Evolutionary conservation across 1,140 invertebrate genomes (phyloP), one percentile per base, ranked within the genome.

Genomic region (Galleria mellonella): DNA sequence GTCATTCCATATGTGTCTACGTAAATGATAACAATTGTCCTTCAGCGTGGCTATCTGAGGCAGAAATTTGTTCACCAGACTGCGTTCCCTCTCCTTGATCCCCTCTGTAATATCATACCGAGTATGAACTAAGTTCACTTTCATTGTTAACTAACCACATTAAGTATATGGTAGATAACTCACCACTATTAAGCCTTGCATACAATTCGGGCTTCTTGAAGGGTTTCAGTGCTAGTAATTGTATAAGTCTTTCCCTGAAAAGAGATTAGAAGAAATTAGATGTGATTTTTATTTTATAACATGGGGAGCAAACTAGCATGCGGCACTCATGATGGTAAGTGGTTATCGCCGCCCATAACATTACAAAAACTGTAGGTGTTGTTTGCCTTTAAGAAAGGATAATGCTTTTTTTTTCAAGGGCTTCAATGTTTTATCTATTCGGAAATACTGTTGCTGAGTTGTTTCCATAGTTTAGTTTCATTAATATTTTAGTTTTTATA

Each of bases 161-260:
- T 23, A 35, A 32, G 17, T 2, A n/a, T n/a, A 37, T 44, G 23
- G 13, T 39, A 41, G 46, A 27, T 66, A 49, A 83, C 83, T 86
- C 87, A 96, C 94, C 95, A 91, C 89, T 93, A 46, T 87, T 90
- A 42, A 98, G 87, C 58, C 94, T 91, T 43, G 91, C 86, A 66
- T 93, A 91, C 28, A 98, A 82, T 88, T 98, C 96, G 9, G 94
- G 94, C 86, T 96, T 97, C 87, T 97, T 98, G 82, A 93, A 97
- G 35, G 96, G 93, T 87, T 94, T 92, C 69, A 98, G 83, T 57
- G 96, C 96, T 79, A 98, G 88, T 68, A 97, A 88, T 85, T 98
- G 97, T 75, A 98, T 96, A 58, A 98, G 90, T 72, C 96, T 90
- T 86, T 97, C 96, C 78, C 94, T 96, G 87, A 59, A 87, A 55